These are phyloP conservation scores for Aphelinus atriplicis DNA, from an alignment of 1,140 invertebrate species.

Conservation along the genomic window DNA sequence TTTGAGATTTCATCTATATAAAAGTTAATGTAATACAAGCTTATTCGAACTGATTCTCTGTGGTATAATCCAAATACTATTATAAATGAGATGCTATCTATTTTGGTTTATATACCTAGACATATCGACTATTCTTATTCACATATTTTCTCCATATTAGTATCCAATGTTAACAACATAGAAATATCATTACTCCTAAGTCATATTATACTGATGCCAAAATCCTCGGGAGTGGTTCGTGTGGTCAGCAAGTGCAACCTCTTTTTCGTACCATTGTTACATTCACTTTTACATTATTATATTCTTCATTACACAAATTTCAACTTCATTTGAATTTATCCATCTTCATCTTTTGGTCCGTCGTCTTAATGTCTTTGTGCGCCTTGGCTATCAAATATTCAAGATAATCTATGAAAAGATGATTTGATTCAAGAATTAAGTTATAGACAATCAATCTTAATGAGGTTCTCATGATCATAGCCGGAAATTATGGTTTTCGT, in stretches of 20 bases:
- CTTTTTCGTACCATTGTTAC: too few species aligned
- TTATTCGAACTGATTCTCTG: constrained; percentile 27
- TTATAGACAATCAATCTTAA: too few species aligned
- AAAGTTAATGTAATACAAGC: constrained; percentile 14
- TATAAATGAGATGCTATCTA: background rate
- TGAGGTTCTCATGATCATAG: too few species aligned
- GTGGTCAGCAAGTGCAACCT: background rate
- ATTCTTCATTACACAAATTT: constrained; percentile 1
- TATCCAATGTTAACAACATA: constrained; percentile 10
- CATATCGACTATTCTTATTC: constrained; percentile 14
- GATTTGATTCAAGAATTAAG: background rate
- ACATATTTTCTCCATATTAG: constrained; percentile 14
- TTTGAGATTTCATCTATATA: constrained; percentile 27
- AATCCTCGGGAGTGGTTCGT: background rate
- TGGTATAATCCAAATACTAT: background rate
- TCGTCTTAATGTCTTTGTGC: constrained; percentile 17
- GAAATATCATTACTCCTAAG: constrained; percentile 16
- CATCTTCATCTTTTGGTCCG: constrained; percentile 22
- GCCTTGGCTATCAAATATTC: constrained; percentile 13
- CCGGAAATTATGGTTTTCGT: too few species aligned
- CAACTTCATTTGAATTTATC: constrained; percentile 2
- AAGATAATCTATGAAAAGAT: background rate
- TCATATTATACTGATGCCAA: background rate
- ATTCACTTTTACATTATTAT: background rate
- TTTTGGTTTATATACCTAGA: constrained; percentile 2